A percentile compares a stretch with the other conserved stretches of the same genome.
Evolutionary conservation across 2,113 vertebrate species (phyloP).

Genomic region (Notothenia coriiceps): DNA sequence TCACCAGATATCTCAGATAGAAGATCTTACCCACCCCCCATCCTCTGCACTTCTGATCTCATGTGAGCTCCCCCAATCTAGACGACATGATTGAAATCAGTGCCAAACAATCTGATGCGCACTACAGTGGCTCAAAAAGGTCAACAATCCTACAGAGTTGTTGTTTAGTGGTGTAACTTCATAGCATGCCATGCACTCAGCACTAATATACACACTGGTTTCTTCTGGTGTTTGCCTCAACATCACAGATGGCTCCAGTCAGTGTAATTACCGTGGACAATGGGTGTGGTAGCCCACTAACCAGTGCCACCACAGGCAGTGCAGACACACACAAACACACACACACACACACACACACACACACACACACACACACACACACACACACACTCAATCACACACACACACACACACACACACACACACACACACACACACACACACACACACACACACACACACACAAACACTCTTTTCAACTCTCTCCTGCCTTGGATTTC

Average conservation of each 20-base stretch:
- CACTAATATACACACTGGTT: constrained; percentile 44
- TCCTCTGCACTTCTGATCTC: constrained; percentile 11
- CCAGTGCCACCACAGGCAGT: constrained; percentile 73
- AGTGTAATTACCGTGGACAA: constrained; percentile 79
- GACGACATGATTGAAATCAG: neutral
- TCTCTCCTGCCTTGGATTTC: neutral
- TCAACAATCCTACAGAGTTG: constrained; percentile 24
- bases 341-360: constrained; percentile 62
- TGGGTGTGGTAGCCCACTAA: constrained; percentile 81
- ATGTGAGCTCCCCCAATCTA: constrained; percentile 11
- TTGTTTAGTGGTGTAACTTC: constrained; percentile 16
- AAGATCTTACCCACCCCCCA: constrained; percentile 42
- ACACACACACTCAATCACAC: constrained; percentile 60
- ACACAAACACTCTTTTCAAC: neutral
- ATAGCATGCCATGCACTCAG: constrained; percentile 44
- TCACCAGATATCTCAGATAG: constrained; percentile 50
- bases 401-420: constrained; percentile 56
- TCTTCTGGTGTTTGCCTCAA: constrained; percentile 51
- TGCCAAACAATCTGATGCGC: constrained; percentile 3
- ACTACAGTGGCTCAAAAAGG: constrained; percentile 1
- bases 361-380: constrained; percentile 60
- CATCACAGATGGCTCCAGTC: constrained; percentile 78
- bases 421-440: constrained; percentile 34
- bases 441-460: constrained; percentile 15
- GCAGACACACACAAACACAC: constrained; percentile 63